Base-by-base conservation (phyloP, 2,888 invertebrate genomes). In the Aphidoletes aphidimyza region DNA sequence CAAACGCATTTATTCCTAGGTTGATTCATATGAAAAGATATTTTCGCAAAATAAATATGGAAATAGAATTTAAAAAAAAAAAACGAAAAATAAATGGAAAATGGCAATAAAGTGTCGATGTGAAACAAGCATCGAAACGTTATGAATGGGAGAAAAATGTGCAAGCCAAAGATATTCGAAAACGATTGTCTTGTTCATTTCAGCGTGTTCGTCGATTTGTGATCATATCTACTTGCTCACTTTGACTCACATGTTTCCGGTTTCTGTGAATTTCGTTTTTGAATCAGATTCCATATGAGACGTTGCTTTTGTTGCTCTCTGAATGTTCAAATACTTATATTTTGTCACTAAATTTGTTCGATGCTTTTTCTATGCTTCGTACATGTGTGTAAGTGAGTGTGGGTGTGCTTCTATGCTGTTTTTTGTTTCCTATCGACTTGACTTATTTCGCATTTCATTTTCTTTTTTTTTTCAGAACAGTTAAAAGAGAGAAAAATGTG, bases 341-440 rank as follows among this genome's bases (percentile, higher is more conserved):
- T 69, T 69, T 69, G 69, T 69, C 69, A 69, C 69, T 34, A 69
- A 30, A 69, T 69, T 69, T 69, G 69, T 69, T 69, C 14, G 26
- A 54, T 26, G 22, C 2, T 22, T 47, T 17, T 11, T 17, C 2
- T 47, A 17, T 47, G 47, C 17, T 47, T 2, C 17, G 6, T 17
- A 47, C 47, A 47, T 47, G 47, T 17, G 6, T 47, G 47, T n/a
- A n/a, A n/a, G n/a, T n/a, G n/a, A n/a, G n/a, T n/a, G 17, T 19
- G 47, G 19, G 19, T 47, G 47, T 3, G 47, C 47, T 5, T 34
- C 34, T 30, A 39, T 39, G 11, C 11, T 39, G 5, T 39, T 39
- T 39, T 39, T 39, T 39, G 5, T 39, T 8, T 11, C 39, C 5
- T 39, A 8, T 39, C 39, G 39, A 47, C 19, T 47, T 69, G 34